These are phyloP conservation scores for Rattus rattus DNA, from an alignment of 2,113 vertebrate species.

Conservation along the genomic window DNA sequence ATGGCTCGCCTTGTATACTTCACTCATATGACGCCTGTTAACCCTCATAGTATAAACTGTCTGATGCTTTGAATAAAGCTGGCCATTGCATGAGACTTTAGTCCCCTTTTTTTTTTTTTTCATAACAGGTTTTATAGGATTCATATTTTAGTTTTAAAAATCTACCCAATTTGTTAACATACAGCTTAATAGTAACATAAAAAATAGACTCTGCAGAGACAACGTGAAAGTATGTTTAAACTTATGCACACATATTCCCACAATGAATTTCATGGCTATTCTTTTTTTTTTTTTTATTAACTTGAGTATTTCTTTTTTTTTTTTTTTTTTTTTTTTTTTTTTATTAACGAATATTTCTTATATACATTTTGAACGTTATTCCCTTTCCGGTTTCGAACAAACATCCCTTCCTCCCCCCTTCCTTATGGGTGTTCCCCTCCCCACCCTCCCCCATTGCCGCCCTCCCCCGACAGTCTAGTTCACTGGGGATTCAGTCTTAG, in stretches of 20 bases:
- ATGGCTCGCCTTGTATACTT: not conserved
- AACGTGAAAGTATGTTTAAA: conserved; percentile 94
- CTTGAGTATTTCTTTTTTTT: too few species aligned
- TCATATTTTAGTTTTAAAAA: conserved; percentile 98
- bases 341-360: too few species aligned
- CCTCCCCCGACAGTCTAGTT: too few species aligned
- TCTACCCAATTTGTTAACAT: conserved; percentile 95
- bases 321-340: too few species aligned
- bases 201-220: conserved; percentile 97
- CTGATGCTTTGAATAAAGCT: not conserved
- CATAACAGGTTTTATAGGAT: conserved; percentile 93
- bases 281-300: too few species aligned
- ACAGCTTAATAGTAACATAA: conserved; percentile 98
- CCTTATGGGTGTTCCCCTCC: too few species aligned
- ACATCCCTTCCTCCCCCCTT: too few species aligned
- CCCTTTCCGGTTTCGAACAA: too few species aligned
- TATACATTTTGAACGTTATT: too few species aligned
- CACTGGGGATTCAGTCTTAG: too few species aligned
- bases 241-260: conserved; percentile 95
- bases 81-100: not conserved
- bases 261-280: conserved; percentile 88
- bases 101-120: too few species aligned
- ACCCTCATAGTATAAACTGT: not conserved
- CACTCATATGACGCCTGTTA: not conserved
- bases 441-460: too few species aligned